Evolutionary conservation across 2,113 vertebrate species (phyloP).

Genomic region (Pandion haliaetus): DNA sequence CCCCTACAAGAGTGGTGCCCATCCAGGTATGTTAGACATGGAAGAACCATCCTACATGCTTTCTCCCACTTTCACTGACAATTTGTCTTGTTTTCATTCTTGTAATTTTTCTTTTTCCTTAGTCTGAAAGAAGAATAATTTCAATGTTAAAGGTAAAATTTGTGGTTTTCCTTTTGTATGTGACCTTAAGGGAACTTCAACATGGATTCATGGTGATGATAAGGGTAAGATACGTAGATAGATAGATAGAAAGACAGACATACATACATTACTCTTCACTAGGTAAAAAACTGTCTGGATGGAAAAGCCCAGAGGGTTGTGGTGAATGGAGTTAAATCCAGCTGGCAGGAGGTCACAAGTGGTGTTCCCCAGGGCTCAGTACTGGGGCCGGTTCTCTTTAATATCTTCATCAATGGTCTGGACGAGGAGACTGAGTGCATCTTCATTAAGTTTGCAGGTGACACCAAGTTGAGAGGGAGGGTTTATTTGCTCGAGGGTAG

Average conservation of each 20-base stretch:
- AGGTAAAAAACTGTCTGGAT: too few relatives aligned
- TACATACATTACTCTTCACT: too few relatives aligned
- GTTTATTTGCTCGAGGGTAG: too few relatives aligned
- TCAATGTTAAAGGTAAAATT: not conserved
- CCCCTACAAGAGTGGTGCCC: not conserved
- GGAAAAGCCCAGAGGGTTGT: too few relatives aligned
- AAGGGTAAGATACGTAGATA: not conserved
- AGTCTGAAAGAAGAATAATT: not conserved
- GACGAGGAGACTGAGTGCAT: too few relatives aligned
- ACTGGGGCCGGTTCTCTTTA: too few relatives aligned
- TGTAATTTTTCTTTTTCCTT: not conserved
- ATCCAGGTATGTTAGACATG: not conserved
- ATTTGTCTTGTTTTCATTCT: not conserved
- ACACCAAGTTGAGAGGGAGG: too few relatives aligned
- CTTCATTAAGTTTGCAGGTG: too few relatives aligned
- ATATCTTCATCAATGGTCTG: too few relatives aligned
- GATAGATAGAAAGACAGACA: not conserved
- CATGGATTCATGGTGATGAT: not conserved
- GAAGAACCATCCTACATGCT: not conserved
- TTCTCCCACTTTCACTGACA: not conserved
- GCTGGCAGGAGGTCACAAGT: too few relatives aligned
- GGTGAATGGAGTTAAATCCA: too few relatives aligned
- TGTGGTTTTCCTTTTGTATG: not conserved
- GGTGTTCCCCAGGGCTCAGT: too few relatives aligned
- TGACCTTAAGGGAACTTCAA: not conserved